These are phyloP conservation scores for Mesaphorura yosii DNA, from an alignment of 1,140 invertebrate genomes.

Conservation along the genomic window DNA sequence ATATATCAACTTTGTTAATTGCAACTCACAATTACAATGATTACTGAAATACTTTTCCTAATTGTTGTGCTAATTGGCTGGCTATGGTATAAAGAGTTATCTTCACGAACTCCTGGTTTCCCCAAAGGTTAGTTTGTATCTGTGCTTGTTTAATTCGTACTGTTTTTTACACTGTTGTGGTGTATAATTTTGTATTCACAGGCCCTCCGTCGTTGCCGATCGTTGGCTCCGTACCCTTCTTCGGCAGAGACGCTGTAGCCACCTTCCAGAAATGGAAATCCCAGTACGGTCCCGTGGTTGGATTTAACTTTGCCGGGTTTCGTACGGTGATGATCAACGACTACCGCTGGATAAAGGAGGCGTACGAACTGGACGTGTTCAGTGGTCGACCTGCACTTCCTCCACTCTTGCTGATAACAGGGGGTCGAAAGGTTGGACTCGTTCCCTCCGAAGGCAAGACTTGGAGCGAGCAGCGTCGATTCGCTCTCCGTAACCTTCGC, in stretches of 20 bases:
- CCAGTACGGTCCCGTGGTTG: neutral
- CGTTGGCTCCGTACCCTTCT: neutral
- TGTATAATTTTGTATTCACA: neutral
- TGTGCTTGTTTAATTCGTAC: neutral
- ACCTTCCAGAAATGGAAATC: neutral
- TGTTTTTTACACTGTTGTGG: neutral
- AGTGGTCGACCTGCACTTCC: too few relatives aligned
- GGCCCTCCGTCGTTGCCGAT: neutral
- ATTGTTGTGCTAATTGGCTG: too few relatives aligned
- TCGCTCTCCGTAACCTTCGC: neutral
- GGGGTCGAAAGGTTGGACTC: neutral
- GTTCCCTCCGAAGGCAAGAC: neutral
- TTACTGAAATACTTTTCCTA: too few relatives aligned
- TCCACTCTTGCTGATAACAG: too few relatives aligned
- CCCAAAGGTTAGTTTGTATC: too few relatives aligned
- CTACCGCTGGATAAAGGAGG: too few relatives aligned
- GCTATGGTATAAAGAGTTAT: too few relatives aligned
- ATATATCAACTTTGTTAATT: too few relatives aligned
- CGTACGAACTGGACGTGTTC: too few relatives aligned
- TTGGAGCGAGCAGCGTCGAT: constrained; percentile 6
- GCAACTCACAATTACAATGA: too few relatives aligned
- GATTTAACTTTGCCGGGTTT: neutral
- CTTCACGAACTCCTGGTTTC: too few relatives aligned
- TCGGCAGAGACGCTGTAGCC: neutral
- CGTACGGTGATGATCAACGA: too few relatives aligned